Evolutionary conservation across 2,888 invertebrate genomes (phyloP).

Genomic region (Orchesella flavescens): DNA sequence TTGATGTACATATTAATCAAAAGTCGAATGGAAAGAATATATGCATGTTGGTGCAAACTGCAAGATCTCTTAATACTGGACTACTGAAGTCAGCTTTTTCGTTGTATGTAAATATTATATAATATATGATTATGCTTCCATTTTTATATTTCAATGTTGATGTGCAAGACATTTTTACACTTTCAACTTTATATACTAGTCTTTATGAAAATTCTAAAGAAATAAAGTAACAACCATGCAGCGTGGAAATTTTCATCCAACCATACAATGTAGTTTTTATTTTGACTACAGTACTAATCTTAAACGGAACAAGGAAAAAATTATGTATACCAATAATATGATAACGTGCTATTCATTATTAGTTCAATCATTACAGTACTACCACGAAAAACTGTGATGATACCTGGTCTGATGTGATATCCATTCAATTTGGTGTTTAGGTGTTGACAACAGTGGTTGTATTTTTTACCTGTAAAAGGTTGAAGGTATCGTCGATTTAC

Average conservation of each 20-base stretch:
- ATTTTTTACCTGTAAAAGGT: too few species aligned
- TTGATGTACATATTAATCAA: background rate
- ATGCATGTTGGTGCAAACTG: too few species aligned
- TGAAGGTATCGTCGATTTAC: too few species aligned
- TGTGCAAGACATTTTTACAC: background rate
- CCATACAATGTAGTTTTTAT: slow-evolving; percentile 61
- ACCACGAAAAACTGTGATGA: background rate
- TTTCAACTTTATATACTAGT: background rate
- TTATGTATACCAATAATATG: slow-evolving; percentile 14
- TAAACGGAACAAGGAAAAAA: slow-evolving; percentile 30
- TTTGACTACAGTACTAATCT: slow-evolving; percentile 29
- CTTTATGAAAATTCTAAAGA: slow-evolving; percentile 4
- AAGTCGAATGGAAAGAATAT: background rate
- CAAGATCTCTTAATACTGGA: too few species aligned
- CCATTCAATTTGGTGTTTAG: too few species aligned
- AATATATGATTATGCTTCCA: too few species aligned
- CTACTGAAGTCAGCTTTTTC: too few species aligned
- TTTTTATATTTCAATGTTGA: too few species aligned
- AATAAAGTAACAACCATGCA: background rate
- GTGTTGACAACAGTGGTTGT: too few species aligned
- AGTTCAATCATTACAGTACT: background rate
- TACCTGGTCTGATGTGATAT: too few species aligned
- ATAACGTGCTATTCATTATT: background rate
- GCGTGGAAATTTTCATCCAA: slow-evolving; percentile 55
- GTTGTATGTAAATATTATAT: too few species aligned